These are phyloP conservation scores for Mactra quadrangularis DNA, from an alignment of 1,140 invertebrate species.

Conservation along the genomic window DNA sequence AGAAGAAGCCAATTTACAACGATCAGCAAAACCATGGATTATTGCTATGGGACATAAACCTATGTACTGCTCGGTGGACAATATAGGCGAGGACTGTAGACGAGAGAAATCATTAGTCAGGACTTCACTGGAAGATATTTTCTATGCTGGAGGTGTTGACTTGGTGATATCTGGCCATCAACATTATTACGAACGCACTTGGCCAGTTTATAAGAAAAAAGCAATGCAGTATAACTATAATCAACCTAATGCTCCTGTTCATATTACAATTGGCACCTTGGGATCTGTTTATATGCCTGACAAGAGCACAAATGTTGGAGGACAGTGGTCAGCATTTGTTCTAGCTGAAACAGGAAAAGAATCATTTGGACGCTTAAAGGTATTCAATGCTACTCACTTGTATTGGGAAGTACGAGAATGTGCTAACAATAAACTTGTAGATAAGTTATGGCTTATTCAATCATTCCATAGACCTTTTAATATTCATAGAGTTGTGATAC, in stretches of 20 bases:
- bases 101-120: constrained; percentile 65
- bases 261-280: constrained; percentile 74
- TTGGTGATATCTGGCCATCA: constrained; percentile 98
- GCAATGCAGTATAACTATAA: constrained; percentile 83
- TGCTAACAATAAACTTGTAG: constrained; percentile 72
- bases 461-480: constrained; percentile 72
- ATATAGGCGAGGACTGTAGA: constrained; percentile 66
- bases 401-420: constrained; percentile 94
- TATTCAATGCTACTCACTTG: constrained; percentile 93
- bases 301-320: constrained; percentile 60
- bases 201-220: constrained; percentile 94
- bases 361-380: constrained; percentile 91
- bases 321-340: constrained; percentile 73
- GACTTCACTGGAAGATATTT: constrained; percentile 90
- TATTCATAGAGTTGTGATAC: constrained; percentile 56
- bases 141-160: constrained; percentile 95
- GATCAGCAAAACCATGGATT: constrained; percentile 80
- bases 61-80: constrained; percentile 79
- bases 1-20: constrained; percentile 70
- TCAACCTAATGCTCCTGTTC: constrained; percentile 75
- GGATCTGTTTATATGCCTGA: constrained; percentile 81
- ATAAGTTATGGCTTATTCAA: constrained; percentile 74
- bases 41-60: constrained; percentile 81
- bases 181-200: constrained; percentile 97
- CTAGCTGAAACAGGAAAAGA: constrained; percentile 68